These are phyloP conservation scores for Limnephilus rhombicus DNA, from an alignment of 2,888 invertebrate genomes.

Conservation along the genomic window DNA sequence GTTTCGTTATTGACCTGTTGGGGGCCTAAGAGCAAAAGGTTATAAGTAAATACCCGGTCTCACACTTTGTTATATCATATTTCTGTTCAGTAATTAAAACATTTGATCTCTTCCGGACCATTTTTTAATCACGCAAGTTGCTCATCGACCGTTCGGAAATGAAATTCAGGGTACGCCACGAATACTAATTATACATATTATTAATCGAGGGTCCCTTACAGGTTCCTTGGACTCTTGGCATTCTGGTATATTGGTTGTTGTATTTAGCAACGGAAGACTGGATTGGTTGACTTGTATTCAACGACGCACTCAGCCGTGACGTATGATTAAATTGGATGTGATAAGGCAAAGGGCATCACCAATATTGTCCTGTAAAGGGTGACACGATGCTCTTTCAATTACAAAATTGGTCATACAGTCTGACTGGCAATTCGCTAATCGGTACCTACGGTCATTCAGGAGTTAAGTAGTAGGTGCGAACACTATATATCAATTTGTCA, in stretches of 20 bases:
- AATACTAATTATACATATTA: neutral
- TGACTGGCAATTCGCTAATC: neutral
- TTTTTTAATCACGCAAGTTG: neutral
- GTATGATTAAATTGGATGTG: neutral
- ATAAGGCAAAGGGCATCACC: conserved; percentile 26
- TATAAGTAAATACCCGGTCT: neutral
- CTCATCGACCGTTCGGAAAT: neutral
- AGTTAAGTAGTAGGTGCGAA: neutral
- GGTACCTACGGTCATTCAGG: neutral
- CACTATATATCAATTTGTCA: neutral
- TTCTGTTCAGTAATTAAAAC: neutral
- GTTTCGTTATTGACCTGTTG: too few species aligned
- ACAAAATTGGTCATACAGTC: conserved; percentile 2
- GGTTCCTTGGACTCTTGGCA: neutral
- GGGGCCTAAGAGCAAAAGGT: neutral
- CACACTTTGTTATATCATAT: too few species aligned
- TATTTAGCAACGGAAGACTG: neutral
- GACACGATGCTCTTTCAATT: conserved; percentile 13
- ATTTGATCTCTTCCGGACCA: neutral
- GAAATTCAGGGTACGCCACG: neutral
- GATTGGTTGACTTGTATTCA: neutral
- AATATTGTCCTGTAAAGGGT: conserved; percentile 4
- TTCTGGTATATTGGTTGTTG: neutral
- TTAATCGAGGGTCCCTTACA: neutral
- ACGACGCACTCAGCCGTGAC: neutral